Conservation (phyloP, 2,888 invertebrate genomes). For the Xestia xanthographa region DNA sequence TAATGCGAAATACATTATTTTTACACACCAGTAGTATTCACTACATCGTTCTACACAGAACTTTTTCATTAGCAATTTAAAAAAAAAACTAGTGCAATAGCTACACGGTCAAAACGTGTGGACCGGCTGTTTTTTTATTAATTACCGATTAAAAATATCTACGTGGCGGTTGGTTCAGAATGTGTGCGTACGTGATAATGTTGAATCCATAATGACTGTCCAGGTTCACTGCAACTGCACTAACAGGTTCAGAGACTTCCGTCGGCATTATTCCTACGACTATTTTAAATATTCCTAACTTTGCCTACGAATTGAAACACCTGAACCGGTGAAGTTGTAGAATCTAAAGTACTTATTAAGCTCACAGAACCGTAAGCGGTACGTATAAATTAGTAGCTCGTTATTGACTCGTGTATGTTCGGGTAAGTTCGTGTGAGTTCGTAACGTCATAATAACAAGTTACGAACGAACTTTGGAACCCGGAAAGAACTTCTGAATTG, state of each 20-base stretch:
- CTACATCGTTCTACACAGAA: no score
- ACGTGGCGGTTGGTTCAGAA: no score
- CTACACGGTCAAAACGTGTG: no score
- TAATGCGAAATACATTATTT: no score
- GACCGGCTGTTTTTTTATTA: no score
- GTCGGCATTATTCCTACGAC: not conserved
- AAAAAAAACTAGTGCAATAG: no score
- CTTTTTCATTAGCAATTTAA: no score
- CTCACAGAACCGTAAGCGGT: conserved; percentile 23
- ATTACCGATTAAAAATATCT: no score
- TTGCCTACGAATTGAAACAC: conserved; percentile 41
- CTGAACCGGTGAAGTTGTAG: conserved; percentile 37
- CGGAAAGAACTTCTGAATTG: not conserved
- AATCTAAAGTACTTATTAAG: conserved; percentile 34
- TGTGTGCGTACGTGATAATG: no score
- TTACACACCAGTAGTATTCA: no score
- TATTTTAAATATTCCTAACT: conserved; percentile 34
- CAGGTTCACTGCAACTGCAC: not conserved
- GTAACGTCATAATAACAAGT: conserved; percentile 47
- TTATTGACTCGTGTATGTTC: conserved; percentile 37
- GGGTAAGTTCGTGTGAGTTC: conserved; percentile 22
- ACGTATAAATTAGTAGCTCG: conserved; percentile 51
- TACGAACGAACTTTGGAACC: conserved; percentile 13
- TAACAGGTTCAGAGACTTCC: not conserved
- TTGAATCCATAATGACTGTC: not conserved